Percentiles rank a stretch among this genome's conserved stretches.
Conservation (phyloP, 2,888 invertebrate genomes). For the Teleiodes luculella region DNA sequence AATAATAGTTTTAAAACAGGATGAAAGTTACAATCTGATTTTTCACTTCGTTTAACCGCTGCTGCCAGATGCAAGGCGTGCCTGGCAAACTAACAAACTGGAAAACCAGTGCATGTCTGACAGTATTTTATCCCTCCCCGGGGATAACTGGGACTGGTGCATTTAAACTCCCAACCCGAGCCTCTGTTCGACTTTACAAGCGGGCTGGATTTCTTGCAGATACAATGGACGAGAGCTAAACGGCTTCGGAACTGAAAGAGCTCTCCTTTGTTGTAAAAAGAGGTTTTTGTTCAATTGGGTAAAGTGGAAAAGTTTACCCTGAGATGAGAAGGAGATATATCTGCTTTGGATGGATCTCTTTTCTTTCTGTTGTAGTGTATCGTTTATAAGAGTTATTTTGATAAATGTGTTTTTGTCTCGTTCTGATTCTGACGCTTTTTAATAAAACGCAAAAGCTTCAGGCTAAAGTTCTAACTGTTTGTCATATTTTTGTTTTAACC, state of each 20-base stretch:
- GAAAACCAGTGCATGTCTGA: conserved; percentile 1
- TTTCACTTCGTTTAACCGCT: conserved; percentile 6
- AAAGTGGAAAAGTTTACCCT: conserved; percentile 5
- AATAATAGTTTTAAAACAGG: neutral
- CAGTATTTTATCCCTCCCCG: conserved; percentile 1
- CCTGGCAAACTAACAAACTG: conserved; percentile 1
- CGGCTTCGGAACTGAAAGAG: conserved; percentile 9
- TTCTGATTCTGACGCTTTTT: too few relatives aligned
- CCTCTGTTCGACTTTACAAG: conserved; percentile 1
- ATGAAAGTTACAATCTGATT: neutral
- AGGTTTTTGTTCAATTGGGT: conserved; percentile 8
- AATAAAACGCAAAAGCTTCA: too few relatives aligned
- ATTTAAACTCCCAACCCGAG: neutral
- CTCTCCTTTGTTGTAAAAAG: conserved; percentile 7
- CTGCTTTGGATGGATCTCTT: neutral
- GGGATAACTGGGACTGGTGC: neutral
- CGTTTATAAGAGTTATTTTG: too few relatives aligned
- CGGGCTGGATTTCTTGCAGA: conserved; percentile 1
- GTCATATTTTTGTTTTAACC: too few relatives aligned
- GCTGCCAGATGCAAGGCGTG: neutral
- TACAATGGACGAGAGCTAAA: conserved; percentile 13
- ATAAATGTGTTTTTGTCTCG: too few relatives aligned
- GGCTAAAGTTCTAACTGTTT: too few relatives aligned
- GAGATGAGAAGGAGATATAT: neutral
- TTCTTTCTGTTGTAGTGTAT: too few relatives aligned